Conservation (phyloP, 2,113 vertebrate species). For the Brienomyrus brachyistius region DNA sequence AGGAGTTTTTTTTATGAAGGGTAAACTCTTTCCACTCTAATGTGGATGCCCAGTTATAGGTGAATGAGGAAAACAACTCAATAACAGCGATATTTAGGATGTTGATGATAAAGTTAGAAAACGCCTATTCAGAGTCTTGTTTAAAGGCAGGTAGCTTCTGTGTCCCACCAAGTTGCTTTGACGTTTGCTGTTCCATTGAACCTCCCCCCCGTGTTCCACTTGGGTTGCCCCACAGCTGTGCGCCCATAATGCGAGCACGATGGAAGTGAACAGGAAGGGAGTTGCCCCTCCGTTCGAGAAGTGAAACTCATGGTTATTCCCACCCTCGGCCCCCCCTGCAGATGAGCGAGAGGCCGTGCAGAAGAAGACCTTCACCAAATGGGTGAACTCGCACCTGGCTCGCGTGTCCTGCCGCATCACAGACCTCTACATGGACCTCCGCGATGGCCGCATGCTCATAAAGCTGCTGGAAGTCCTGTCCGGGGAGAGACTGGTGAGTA, state of each 20-base stretch:
- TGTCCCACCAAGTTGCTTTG: neutral
- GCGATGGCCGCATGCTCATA: conserved; percentile 87
- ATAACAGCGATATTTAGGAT: neutral
- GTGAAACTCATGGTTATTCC: neutral
- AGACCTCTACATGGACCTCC: conserved; percentile 79
- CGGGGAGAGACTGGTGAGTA: conserved; percentile 77
- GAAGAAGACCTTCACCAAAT: conserved; percentile 90
- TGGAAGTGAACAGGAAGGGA: neutral
- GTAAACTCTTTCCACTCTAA: neutral
- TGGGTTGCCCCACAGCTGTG: neutral
- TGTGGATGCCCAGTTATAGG: neutral
- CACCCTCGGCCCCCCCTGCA: conserved; percentile 33
- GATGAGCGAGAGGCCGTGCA: conserved; percentile 86
- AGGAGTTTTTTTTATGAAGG: neutral
- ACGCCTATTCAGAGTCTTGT: neutral
- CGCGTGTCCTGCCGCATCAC: conserved; percentile 82
- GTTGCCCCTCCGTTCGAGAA: conserved; percentile 53
- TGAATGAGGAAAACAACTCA: neutral
- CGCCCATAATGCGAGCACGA: neutral
- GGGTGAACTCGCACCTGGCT: conserved; percentile 84
- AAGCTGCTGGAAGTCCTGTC: conserved; percentile 84
- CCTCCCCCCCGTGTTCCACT: neutral
- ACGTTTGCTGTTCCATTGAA: neutral
- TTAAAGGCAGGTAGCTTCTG: neutral
- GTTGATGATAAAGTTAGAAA: neutral